A percentile compares a stretch with the other conserved stretches of the same genome.
Conservation (phyloP, 2,888 invertebrate genomes). For the Scaptomyza tumidula region DNA sequence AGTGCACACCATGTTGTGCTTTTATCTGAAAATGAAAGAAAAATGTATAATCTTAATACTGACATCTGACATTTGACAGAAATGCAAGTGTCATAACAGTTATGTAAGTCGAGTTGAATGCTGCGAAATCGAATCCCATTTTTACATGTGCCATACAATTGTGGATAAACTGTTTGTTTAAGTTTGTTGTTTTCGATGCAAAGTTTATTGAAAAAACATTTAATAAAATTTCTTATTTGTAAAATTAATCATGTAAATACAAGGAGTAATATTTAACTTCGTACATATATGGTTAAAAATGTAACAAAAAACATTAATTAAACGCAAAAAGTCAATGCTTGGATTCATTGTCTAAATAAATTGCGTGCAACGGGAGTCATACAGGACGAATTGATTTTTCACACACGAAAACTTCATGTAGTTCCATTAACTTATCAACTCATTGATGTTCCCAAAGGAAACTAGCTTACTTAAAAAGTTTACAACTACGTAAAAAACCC, state of each 20-base stretch:
- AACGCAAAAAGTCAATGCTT: no score
- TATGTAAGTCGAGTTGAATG: slow-evolving; percentile 5
- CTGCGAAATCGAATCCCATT: neutral
- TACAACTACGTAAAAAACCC: neutral
- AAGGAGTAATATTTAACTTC: no score
- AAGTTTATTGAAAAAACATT: no score
- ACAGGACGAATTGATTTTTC: no score
- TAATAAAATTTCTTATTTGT: no score
- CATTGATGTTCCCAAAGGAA: neutral
- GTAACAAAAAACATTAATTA: no score
- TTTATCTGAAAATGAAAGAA: neutral
- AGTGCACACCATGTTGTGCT: neutral
- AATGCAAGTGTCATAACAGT: slow-evolving; percentile 9
- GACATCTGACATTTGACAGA: slow-evolving; percentile 13
- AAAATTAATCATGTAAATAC: no score
- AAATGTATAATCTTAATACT: slow-evolving; percentile 7
- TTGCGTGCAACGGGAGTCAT: no score
- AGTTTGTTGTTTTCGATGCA: neutral
- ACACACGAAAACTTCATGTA: no score
- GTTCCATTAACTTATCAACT: no score
- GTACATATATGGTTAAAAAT: no score
- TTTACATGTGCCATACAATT: neutral
- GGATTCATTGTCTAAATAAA: no score
- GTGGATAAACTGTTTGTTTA: neutral
- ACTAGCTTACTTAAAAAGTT: neutral